These are phyloP conservation scores for Galendromus occidentalis DNA, from an alignment of 1,140 invertebrate species.

Conservation along the genomic window DNA sequence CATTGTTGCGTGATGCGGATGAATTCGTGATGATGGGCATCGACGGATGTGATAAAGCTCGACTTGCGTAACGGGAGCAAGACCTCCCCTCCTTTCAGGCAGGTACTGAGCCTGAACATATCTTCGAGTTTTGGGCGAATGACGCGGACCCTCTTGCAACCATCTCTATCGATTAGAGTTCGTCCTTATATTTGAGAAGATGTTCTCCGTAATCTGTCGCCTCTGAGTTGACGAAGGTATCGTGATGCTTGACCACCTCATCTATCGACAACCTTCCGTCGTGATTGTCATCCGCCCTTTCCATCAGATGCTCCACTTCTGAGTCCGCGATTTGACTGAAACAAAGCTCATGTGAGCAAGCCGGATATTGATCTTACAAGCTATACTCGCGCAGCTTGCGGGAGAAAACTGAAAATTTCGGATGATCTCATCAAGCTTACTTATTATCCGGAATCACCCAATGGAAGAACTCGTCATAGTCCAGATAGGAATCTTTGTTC, in stretches of 20 bases:
- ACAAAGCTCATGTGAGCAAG: slow-evolving; percentile 11
- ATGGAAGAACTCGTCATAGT: slow-evolving; percentile 52
- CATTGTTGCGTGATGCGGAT: no score
- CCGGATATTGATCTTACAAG: background rate
- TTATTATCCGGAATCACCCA: slow-evolving; percentile 85
- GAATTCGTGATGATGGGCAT: no score
- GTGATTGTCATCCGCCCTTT: slow-evolving; percentile 63
- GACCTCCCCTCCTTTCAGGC: no score
- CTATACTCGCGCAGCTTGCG: background rate
- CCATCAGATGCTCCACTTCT: slow-evolving; percentile 77
- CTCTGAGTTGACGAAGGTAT: slow-evolving; percentile 84
- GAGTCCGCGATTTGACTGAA: slow-evolving; percentile 60
- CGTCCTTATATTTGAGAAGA: slow-evolving; percentile 56
- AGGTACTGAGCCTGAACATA: no score
- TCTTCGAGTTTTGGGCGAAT: no score
- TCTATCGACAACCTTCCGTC: slow-evolving; percentile 58
- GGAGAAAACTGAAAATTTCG: background rate
- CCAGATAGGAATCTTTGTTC: slow-evolving; percentile 61
- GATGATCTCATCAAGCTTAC: slow-evolving; percentile 34
- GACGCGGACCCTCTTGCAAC: no score
- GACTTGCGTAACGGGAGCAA: no score
- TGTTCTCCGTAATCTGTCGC: slow-evolving; percentile 86
- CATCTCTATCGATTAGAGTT: no score
- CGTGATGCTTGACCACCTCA: slow-evolving; percentile 70
- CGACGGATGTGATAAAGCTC: no score